Percentiles rank a stretch among this genome's conserved stretches.
Evolutionary conservation across 2,888 invertebrate genomes (phyloP).

Genomic region (Calliphora vomitoria): DNA sequence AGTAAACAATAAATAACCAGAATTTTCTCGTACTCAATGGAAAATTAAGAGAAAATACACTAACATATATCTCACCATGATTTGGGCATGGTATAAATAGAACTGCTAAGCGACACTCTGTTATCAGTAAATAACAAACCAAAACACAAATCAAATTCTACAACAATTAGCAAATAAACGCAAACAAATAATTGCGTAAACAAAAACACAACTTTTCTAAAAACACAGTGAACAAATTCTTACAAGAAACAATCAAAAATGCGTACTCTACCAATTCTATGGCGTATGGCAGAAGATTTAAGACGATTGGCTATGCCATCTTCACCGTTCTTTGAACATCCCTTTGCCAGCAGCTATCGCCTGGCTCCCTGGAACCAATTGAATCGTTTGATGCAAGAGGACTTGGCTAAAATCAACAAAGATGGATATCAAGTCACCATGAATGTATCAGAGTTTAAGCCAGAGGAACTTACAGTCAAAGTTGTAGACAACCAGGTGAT

Average conservation of each 20-base stretch:
- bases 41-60: constrained; percentile 19
- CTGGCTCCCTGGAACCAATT: constrained; percentile 69
- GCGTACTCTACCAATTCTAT: constrained; percentile 75
- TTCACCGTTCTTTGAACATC: constrained; percentile 70
- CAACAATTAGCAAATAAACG: background rate
- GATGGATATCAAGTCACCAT: constrained; percentile 89
- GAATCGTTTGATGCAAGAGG: constrained; percentile 63
- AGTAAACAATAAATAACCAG: constrained; percentile 21
- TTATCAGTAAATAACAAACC: constrained; percentile 55
- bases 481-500: constrained; percentile 86
- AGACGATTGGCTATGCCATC: constrained; percentile 71
- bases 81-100: constrained; percentile 56
- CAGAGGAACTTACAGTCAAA: constrained; percentile 89
- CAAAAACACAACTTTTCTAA: background rate
- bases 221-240: constrained; percentile 18
- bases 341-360: constrained; percentile 53
- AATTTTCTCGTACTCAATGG: constrained; percentile 36
- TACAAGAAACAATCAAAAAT: constrained; percentile 49
- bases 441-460: constrained; percentile 89
- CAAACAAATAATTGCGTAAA: background rate
- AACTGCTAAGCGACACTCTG: background rate
- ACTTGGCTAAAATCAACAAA: constrained; percentile 84
- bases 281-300: constrained; percentile 76
- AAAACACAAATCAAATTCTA: background rate
- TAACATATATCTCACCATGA: background rate